Base-by-base conservation (phyloP, 2,113 vertebrate species). In the Tautogolabrus adspersus region DNA sequence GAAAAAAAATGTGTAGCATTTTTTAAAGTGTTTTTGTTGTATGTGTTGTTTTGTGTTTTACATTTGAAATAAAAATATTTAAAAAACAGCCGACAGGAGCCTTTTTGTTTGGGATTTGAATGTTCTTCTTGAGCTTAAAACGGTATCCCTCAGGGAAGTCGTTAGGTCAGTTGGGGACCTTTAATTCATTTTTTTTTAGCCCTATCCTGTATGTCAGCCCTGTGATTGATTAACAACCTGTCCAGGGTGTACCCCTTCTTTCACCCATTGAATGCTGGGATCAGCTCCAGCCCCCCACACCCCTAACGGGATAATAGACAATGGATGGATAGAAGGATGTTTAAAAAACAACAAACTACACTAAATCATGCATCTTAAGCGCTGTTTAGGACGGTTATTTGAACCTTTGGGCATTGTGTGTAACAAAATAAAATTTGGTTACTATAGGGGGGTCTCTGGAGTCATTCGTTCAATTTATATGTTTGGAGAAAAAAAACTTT, bases 1-100 rank as follows among this genome's bases (percentile, higher is more conserved):
- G 1, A 57, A 75, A 73, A 23, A 6, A 49, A 18, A 18, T 19
- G 3, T 8, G 18, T 49, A 0, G 15, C 47, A 11, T 70, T 67
- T 78, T 81, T 62, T 64, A 42, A 37, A 58, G 4, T 61, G 46
- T 66, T 10, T 51, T 37, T 19, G 7, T 63, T 47, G 54, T 61
- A 34, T n/a, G 15, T 13, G 47, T 59, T 55, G 56, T 69, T 58
- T 69, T 1, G 80, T 80, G 3, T 65, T 72, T 22, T 66, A 60
- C 79, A 72, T 62, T 71, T 62, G 11, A 79, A 82, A 85, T 83
- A 73, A 87, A 87, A 87, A 87, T 13, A 66, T 55, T 37, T 54
- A 23, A 21, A 19, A 66, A 81, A 42, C 22, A 59, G n/a, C 30
- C 30, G 0, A 34, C 30, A 34, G 30, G 30, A 34, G 30, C 30